phyloP scores from a whole-genome alignment of 2,888 invertebrate genomes.

The Sminthurides aquaticus region DNA sequence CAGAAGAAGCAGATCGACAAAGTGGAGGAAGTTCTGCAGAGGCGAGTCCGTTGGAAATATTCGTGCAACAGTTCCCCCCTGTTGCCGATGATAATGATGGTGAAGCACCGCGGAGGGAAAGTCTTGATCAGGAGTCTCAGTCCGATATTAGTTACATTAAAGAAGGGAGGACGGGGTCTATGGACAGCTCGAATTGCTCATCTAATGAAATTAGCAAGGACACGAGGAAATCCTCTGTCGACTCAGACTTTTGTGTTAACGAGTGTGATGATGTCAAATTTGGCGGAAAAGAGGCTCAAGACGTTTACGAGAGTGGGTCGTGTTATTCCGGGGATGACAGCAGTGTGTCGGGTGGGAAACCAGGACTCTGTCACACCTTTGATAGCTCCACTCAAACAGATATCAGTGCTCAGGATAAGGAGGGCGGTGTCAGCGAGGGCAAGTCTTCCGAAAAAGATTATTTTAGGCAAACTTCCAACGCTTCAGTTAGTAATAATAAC shows the following conservation, averaged over 20 bases:
- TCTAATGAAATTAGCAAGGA: constrained; percentile 3
- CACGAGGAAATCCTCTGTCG: constrained; percentile 10
- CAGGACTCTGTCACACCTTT: constrained; percentile 21
- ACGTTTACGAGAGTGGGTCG: not conserved
- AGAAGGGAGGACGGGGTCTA: constrained; percentile 12
- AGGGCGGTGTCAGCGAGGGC: not conserved
- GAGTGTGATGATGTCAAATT: not conserved
- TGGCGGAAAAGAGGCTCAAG: not conserved
- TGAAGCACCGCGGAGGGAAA: constrained; percentile 38
- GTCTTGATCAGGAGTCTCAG: constrained; percentile 31
- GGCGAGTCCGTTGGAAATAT: constrained; percentile 42
- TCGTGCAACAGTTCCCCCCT: constrained; percentile 42
- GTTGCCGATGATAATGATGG: constrained; percentile 43
- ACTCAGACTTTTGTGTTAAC: constrained; percentile 4
- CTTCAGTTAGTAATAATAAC: constrained; percentile 23
- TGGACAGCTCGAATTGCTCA: constrained; percentile 20
- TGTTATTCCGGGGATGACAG: not conserved
- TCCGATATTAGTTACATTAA: constrained; percentile 8
- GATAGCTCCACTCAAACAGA: constrained; percentile 40
- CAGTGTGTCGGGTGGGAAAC: not conserved
- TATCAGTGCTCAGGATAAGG: not conserved
- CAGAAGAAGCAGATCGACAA: constrained; percentile 40
- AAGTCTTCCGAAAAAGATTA: not conserved
- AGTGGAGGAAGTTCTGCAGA: constrained; percentile 41
- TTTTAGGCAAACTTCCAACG: constrained; percentile 5